Evolutionary conservation across 1,140 invertebrate genomes (phyloP).

Genomic region (Ooceraea biroi): DNA sequence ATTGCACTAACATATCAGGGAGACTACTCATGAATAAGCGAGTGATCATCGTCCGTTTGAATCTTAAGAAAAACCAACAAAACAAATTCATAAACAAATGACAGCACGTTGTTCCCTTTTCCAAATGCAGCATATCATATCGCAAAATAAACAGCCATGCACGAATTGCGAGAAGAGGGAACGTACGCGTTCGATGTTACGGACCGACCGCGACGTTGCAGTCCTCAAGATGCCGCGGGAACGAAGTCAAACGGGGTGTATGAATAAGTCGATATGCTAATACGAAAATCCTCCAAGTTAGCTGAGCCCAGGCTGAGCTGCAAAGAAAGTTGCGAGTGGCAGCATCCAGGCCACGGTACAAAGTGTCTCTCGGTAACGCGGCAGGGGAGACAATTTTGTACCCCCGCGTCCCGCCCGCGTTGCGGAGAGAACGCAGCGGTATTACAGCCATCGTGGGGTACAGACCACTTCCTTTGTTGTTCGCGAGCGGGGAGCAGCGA

Average conservation of each 20-base stretch:
- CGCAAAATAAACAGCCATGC: too few relatives aligned
- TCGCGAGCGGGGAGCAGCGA: conserved; percentile 1
- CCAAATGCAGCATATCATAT: too few relatives aligned
- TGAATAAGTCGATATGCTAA: conserved; percentile 84
- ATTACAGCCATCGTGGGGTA: conserved; percentile 71
- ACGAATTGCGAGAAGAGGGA: too few relatives aligned
- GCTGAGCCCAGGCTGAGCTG: conserved; percentile 65
- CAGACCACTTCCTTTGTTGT: conserved; percentile 77
- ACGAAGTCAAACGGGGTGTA: conserved; percentile 71
- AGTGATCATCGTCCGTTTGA: too few relatives aligned
- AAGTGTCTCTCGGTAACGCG: conserved; percentile 65
- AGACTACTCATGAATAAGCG: too few relatives aligned
- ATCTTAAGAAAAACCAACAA: too few relatives aligned
- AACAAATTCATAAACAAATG: too few relatives aligned
- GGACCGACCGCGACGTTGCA: too few relatives aligned
- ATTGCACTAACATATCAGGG: too few relatives aligned
- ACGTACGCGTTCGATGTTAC: conserved; percentile 25
- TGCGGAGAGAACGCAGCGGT: conserved; percentile 21
- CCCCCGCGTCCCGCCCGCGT: conserved; percentile 2
- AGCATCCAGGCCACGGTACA: conserved; percentile 68
- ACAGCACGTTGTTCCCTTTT: too few relatives aligned
- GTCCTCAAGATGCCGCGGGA: conserved; percentile 56
- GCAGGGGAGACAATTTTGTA: conserved; percentile 73
- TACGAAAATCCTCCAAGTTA: conserved; percentile 81
- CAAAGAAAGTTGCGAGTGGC: conserved; percentile 76